Evolutionary conservation across 2,888 invertebrate genomes (phyloP), one percentile per base, ranked within the genome.

Genomic region (Agrotis clavis): DNA sequence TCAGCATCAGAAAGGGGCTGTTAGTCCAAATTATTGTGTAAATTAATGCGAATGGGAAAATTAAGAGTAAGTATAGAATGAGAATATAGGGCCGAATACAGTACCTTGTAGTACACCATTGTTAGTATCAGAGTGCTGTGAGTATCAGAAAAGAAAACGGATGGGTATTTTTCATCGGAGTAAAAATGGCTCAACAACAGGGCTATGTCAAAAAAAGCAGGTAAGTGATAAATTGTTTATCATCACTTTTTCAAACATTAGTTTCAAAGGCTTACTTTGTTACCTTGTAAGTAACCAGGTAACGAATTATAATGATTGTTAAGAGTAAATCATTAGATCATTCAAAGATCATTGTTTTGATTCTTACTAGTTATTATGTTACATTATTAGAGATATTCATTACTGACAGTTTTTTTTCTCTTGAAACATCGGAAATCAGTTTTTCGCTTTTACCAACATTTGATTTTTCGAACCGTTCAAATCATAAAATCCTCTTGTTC

Each of bases 21-120:
- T 74, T 74, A 72, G 47, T 57, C 56, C 18, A 82, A 86, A 81
- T 87, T 77, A 79, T 75, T 71, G 57, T 65, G 67, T 72, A 81
- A 80, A 87, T 85, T 81, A 79, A 59, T 56, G 48, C n/a, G 50
- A 53, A 66, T 68, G n/a, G 41, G 57, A 59, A 74, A 70, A 72
- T 74, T 63, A 54, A 19, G 57, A 41, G 19, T 56, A 9, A 59
- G 67, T 81, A 63, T 25, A 11, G 47, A 62, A 65, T 41, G 3
- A 35, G 18, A 63, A 54, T 47, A 63, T 16, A 25, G 66, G 73
- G 4, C 78, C 53, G 7, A 68, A 21, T 57, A 54, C 25, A 14
- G 30, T 48, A 19, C 82, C 67, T 62, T 77, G 71, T 48, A 13
- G 57, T 14, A 35, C 57, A n/a, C 57, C n/a, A 11, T 57, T n/a